Base-by-base conservation (phyloP, 2,797 vertebrate genomes). In the Myotis planiceps region DNA sequence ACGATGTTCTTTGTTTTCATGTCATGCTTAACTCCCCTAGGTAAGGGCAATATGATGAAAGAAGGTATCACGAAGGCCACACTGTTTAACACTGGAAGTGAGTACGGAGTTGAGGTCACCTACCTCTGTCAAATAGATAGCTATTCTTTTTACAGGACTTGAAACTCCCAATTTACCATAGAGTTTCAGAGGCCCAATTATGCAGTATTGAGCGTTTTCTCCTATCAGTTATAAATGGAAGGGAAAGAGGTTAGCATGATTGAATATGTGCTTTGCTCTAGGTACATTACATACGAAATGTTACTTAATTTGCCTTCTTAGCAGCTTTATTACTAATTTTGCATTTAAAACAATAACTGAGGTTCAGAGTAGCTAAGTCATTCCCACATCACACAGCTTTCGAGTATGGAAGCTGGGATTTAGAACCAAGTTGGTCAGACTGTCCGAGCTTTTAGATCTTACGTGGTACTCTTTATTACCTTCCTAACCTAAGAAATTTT, bases 1-100 rank as follows among this genome's bases (percentile, higher is more conserved):
- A 92, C 72, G 16, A 19, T 88, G 76, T 65, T 58, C 10, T 85
- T 94, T 92, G 65, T 49, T 47, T 92, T 82, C 78, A 39, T 66
- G 47, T 66, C 82, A 27, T 88, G 5, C 87, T 94, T 87, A 27
- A 42, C 37, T 83, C 25, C 18, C 25, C n/a, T 23, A 90, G 51
- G 37, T 47, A 72, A 92, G 58, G 32, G 2, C 86, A 76, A 60
- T 81, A 58, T 82, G 74, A 39, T 91, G 58, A 75, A 42, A 18
- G 47, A 79, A 85, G 18, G 37, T 39, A 27, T 55, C 47, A 29
- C 47, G n/a, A 83, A 47, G 32, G 18, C 81, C 47, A 68, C 6
- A 45, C 12, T 58, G 34, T 76, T 82, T 72, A 80, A 60, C 29
- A 92, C 25, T 7, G 53, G 51, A 37, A 37, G 49, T 49, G 19